A percentile compares a stretch with the other conserved stretches of the same genome.
Evolutionary conservation across 2,888 invertebrate genomes (phyloP).

Genomic region (Sericinus montela): DNA sequence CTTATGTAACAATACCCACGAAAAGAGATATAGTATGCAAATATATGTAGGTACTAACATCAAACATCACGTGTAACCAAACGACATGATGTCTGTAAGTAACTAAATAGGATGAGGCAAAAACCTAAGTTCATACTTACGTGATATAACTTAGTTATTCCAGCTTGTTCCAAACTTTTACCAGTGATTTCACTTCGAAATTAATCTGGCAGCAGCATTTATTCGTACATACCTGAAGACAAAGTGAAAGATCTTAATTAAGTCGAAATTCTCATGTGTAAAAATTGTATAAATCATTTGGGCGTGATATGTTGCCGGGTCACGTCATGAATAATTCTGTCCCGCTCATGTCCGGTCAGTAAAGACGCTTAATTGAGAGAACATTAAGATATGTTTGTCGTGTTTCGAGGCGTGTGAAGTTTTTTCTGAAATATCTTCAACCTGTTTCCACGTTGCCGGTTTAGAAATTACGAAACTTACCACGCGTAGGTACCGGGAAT

Average conservation of each 20-base stretch:
- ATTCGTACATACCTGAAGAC: conserved; percentile 28
- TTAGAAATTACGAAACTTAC: conserved; percentile 32
- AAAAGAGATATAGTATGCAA: too few species aligned
- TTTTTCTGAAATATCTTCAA: conserved; percentile 37
- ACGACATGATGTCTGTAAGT: too few species aligned
- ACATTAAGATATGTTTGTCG: conserved; percentile 53
- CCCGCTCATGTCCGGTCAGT: conserved; percentile 51
- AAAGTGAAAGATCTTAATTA: conserved; percentile 34
- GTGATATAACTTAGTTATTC: neutral
- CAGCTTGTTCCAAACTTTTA: neutral
- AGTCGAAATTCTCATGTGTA: conserved; percentile 31
- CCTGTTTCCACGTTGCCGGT: conserved; percentile 31
- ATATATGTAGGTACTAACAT: too few species aligned
- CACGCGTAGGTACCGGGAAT: neutral
- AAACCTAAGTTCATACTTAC: neutral
- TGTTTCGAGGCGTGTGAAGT: conserved; percentile 59
- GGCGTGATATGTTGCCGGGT: conserved; percentile 47
- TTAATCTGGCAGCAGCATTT: conserved; percentile 11
- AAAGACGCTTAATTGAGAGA: conserved; percentile 70
- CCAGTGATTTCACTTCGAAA: conserved; percentile 18
- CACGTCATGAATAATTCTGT: conserved; percentile 68
- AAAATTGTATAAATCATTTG: conserved; percentile 41
- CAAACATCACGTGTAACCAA: too few species aligned
- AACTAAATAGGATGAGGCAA: too few species aligned
- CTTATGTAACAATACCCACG: too few species aligned